Evolutionary conservation across 30 jellyfish, hydroid and myxozoan species (phyloP), one percentile per base, ranked within the genome.

Genomic region (Aurelia sp.): DNA sequence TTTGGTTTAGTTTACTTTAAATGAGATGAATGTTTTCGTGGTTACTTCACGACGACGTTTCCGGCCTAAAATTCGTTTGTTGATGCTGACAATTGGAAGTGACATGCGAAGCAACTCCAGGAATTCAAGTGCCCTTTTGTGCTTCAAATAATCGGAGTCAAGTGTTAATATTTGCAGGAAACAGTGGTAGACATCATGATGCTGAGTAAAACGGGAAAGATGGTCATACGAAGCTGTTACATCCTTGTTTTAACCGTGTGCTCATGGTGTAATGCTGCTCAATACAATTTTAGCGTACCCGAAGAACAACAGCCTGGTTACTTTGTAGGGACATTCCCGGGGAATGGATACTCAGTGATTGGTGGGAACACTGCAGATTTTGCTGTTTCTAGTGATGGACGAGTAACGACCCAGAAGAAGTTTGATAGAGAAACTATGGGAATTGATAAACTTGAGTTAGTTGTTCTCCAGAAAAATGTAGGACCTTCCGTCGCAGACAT

Each of bases 271-370:
- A 40, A 2, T 78, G 79, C 50, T 16, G 77, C 18, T 11, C 71
- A 66, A 21, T 91, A 61, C 64, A 63, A 51, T 74, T 86, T 86
- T 53, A 79, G 71, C 55, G 81, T 93, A 33, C 71, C 75, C 20
- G 98, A 93, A 73, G 97, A 82, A 55, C 82, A 78, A 19, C 97
- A 79, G 62, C 76, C 90, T 12, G 96, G 95, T 18, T 30, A 86
- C 20, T 71, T 52, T n/a, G 96, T 93, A 51, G 97, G 96, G 35
- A 41, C 11, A 37, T 19, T 78, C 31, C 70, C 64, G 0, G 73
- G 23, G 7, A 62, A 44, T 22, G 79, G 79, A n/a, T 15, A 17
- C 66, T 55, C 76, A 9, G 64, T 78, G 44, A 4, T 78, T 21
- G 13, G 41, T 16, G 66, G 9, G 52, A 11, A 5, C 40, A 63